Conservation (phyloP, 2,797 vertebrate species). For the Fistularia commersonii region DNA sequence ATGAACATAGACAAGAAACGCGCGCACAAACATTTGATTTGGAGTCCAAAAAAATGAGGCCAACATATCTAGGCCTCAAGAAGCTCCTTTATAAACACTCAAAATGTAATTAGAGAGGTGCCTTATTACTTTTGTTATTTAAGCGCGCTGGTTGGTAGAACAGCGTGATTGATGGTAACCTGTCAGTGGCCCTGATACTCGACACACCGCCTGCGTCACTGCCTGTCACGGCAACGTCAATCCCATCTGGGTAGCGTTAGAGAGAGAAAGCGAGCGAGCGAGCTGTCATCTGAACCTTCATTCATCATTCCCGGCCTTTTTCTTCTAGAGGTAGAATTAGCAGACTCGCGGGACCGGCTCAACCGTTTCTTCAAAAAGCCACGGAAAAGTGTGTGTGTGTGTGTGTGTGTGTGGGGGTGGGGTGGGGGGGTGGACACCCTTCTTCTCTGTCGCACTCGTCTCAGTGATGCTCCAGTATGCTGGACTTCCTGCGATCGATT, state of each 20-base stretch:
- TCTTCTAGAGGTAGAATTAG: conserved; percentile 37
- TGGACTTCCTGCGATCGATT: conserved; percentile 4
- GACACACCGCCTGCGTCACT: conserved; percentile 70
- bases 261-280: conserved; percentile 44
- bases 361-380: conserved; percentile 25
- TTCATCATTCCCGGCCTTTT: conserved; percentile 47
- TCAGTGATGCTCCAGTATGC: conserved; percentile 3
- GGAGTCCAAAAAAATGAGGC: conserved; percentile 10
- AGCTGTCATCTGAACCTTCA: conserved; percentile 60
- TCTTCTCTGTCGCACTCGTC: conserved; percentile 6
- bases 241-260: conserved; percentile 66
- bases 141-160: conserved; percentile 44
- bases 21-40: conserved; percentile 18
- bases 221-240: conserved; percentile 59
- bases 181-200: conserved; percentile 61
- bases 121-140: conserved; percentile 38
- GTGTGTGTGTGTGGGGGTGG: not conserved
- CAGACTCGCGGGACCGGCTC: conserved; percentile 25
- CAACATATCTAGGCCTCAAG: conserved; percentile 27
- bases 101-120: conserved; percentile 28
- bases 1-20: conserved; percentile 3
- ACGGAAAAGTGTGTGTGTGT: conserved; percentile 8
- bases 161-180: conserved; percentile 58
- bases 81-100: too few relatives aligned
- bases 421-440: too few relatives aligned